Percentiles rank a stretch among this genome's conserved stretches.
phyloP scores from a whole-genome alignment of 2,888 invertebrate species.

The Thera britannica region DNA sequence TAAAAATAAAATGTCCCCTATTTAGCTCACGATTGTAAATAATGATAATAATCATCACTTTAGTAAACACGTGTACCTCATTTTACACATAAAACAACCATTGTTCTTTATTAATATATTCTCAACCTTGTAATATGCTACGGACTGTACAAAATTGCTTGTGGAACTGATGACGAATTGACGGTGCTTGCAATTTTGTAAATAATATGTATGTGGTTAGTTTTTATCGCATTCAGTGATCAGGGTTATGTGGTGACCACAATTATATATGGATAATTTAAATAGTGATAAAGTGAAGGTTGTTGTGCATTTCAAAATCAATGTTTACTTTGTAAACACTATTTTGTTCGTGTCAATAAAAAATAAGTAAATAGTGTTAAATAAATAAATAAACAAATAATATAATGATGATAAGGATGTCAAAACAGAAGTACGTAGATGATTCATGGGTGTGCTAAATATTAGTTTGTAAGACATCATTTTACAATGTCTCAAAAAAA shows the following conservation, averaged over 20 bases:
- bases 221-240: conserved; percentile 20
- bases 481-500: too few species aligned
- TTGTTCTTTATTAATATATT: conserved; percentile 9
- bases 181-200: conserved; percentile 9
- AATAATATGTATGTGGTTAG: conserved; percentile 15
- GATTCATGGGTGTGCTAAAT: not conserved
- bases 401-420: too few species aligned
- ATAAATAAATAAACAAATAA: not conserved
- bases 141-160: conserved; percentile 9
- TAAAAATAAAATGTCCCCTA: too few species aligned
- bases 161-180: not conserved
- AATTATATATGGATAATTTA: not conserved
- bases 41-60: not conserved
- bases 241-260: conserved; percentile 17
- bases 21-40: not conserved
- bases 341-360: not conserved
- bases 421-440: not conserved
- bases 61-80: not conserved
- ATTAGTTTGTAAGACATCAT: not conserved
- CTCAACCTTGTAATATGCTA: conserved; percentile 15
- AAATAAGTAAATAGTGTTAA: conserved; percentile 6
- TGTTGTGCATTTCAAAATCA: conserved; percentile 9
- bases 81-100: conserved; percentile 2
- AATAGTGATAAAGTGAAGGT: conserved; percentile 7
- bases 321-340: not conserved